Conservation (phyloP, 2,888 invertebrate species). For the Meteorus colon region DNA sequence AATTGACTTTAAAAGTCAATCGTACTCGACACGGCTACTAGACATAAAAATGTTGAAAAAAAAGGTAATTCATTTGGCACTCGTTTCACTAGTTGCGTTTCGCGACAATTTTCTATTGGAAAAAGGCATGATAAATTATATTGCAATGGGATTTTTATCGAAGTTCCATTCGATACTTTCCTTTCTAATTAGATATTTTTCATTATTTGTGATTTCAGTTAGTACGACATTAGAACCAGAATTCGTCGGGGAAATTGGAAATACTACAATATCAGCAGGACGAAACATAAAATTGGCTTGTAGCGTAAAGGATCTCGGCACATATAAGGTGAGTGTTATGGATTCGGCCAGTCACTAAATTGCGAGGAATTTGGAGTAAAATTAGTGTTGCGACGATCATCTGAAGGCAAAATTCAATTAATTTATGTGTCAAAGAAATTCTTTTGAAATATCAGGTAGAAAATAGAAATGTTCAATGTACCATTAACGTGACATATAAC, state of each 20-base stretch:
- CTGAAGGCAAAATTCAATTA: neutral
- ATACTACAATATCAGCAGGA: conserved; percentile 92
- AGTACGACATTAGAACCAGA: conserved; percentile 87
- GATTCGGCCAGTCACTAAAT: neutral
- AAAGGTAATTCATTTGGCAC: conserved; percentile 13
- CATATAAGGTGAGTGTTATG: conserved; percentile 84
- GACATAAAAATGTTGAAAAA: neutral
- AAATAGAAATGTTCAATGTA: neutral
- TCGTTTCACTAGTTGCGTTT: neutral
- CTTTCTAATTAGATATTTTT: neutral
- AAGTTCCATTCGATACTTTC: neutral
- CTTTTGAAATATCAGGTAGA: neutral
- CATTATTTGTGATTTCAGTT: conserved; percentile 76
- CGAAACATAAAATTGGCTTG: conserved; percentile 91
- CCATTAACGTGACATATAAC: neutral
- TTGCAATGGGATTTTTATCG: too few relatives aligned
- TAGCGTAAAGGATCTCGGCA: conserved; percentile 92
- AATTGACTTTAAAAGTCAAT: conserved; percentile 66
- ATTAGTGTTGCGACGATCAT: too few relatives aligned
- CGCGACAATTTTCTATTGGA: neutral
- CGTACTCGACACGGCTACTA: conserved; percentile 39
- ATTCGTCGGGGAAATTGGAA: conserved; percentile 92
- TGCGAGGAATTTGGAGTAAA: neutral
- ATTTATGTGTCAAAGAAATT: neutral
- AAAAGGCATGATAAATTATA: neutral